Evolutionary conservation across 2,113 vertebrate genomes (phyloP), one percentile per base, ranked within the genome.

Genomic region (Dasyornis broadbenti): DNA sequence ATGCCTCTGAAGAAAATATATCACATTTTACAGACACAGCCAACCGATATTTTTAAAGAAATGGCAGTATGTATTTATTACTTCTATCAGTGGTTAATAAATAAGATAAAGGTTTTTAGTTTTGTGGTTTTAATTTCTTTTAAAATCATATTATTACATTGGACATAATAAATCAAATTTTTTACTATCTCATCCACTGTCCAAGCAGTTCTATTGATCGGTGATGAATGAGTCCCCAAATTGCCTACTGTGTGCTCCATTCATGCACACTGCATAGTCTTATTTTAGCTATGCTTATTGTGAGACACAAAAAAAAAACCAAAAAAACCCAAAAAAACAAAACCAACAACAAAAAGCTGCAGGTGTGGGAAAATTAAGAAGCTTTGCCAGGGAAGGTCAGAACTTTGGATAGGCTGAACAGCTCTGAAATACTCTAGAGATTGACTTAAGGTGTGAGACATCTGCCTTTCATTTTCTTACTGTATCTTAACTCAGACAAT

Each of bases 71-170:
- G 54, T 53, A 49, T 94, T 95, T 96, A 92, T 94, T 82, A 79
- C 61, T 93, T 70, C 68, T 83, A 73, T 60, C 54, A 33, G 22
- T 44, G 9, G 42, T 24, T 68, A 91, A 92, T 71, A 95, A 94
- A 93, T 64, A 64, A 71, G 92, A 89, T 92, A 78, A 61, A 86
- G 40, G 42, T 70, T 86, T 94, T 90, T 80, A 82, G 69, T 24
- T 75, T 73, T 77, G 63, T 88, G 59, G 45, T 45, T 96, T 95
- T 92, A 96, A 89, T 96, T 96, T 95, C 79, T 91, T 95, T 54
- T 77, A 72, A 96, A 88, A 88, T 76, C 71, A 75, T 35, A 28
- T 85, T 86, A 53, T 73, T 52, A 39, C 70, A 71, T 6, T 33
- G 66, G 47, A 33, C 3, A 5, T 89, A 90, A 56, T 94, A 83